These are phyloP conservation scores for Parthenolecanium corni DNA, from an alignment of 2,888 invertebrate species.

Conservation along the genomic window DNA sequence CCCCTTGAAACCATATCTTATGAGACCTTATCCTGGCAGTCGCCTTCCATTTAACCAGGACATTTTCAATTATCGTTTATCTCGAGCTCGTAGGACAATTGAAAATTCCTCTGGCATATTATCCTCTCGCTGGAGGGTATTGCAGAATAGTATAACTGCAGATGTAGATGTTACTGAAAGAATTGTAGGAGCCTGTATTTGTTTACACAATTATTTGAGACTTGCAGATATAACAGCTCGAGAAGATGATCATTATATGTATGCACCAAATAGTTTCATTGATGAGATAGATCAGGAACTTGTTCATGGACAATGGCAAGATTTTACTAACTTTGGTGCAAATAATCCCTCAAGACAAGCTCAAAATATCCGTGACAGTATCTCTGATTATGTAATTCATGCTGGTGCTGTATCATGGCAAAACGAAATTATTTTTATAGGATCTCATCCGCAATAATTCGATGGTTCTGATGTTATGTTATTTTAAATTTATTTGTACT, in stretches of 20 bases:
- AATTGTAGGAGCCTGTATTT: background rate
- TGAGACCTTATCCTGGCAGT: background rate
- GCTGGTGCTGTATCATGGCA: background rate
- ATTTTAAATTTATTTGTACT: too few species aligned
- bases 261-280: background rate
- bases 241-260: background rate
- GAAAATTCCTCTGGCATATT: background rate
- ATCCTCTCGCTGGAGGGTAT: background rate
- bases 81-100: background rate
- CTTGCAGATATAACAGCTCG: background rate
- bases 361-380: background rate
- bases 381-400: background rate
- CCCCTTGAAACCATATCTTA: background rate
- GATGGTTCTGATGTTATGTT: too few species aligned
- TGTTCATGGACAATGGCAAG: background rate
- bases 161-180: background rate
- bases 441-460: background rate
- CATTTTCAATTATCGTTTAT: background rate
- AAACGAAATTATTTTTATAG: background rate
- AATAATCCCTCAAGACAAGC: background rate
- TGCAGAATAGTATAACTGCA: background rate
- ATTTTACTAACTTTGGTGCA: background rate
- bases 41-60: background rate
- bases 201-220: background rate
- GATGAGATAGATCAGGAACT: background rate